phyloP scores from a whole-genome alignment of 2,113 vertebrate species.

The Turdus rufiventris region DNA sequence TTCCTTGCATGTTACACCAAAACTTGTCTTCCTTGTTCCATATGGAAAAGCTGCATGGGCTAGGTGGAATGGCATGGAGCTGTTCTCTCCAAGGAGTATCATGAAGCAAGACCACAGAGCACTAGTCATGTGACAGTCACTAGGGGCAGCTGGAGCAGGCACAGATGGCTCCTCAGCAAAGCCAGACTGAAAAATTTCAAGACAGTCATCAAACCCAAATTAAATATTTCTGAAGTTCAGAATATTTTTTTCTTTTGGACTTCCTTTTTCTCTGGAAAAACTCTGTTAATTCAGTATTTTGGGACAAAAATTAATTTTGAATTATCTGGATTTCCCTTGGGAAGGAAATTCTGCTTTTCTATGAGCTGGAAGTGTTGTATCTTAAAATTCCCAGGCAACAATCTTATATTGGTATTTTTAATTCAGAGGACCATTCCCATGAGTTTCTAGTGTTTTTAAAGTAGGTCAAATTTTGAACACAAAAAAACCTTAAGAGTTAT shows the following conservation, averaged over 20 bases:
- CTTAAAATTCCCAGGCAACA: slow-evolving; percentile 64
- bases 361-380: slow-evolving; percentile 52
- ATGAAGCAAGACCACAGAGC: neutral
- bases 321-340: slow-evolving; percentile 52
- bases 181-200: neutral
- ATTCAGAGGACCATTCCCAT: slow-evolving; percentile 58
- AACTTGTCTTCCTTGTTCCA: neutral
- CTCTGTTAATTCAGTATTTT: slow-evolving; percentile 45
- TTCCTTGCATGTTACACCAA: neutral
- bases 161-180: neutral
- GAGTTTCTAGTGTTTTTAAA: slow-evolving; percentile 59
- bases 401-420: slow-evolving; percentile 65
- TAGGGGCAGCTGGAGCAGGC: neutral
- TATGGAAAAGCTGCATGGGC: rapidly evolving
- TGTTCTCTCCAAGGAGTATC: neutral
- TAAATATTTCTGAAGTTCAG: neutral
- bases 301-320: slow-evolving; percentile 61
- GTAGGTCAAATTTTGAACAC: slow-evolving; percentile 65
- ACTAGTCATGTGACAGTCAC: neutral
- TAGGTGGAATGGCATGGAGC: neutral
- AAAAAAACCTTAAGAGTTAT: slow-evolving; percentile 63
- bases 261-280: neutral
- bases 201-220: neutral
- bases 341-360: slow-evolving; percentile 60
- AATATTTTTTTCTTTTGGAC: neutral